Evolutionary conservation across 1,140 invertebrate genomes (phyloP).

Genomic region (Lepidurus arcticus): DNA sequence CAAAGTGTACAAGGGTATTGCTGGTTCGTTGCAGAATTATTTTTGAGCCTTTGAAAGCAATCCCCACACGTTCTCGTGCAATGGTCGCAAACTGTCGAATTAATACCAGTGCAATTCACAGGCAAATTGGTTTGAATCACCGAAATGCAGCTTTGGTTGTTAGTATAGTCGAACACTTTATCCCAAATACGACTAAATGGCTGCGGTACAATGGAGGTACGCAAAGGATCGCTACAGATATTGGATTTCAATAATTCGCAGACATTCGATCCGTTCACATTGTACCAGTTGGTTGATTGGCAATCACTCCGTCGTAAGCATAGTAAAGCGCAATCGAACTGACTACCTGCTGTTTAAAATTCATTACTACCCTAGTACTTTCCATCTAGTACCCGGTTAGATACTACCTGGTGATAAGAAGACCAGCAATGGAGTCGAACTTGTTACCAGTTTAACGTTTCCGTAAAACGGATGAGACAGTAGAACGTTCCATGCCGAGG

Average conservation of each 20-base stretch:
- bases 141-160: not conserved
- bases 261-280: not conserved
- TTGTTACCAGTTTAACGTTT: not conserved
- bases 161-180: not conserved
- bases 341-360: not conserved
- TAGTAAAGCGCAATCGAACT: not conserved
- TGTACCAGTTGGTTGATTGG: not conserved
- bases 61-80: not conserved
- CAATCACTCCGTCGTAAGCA: not conserved
- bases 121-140: not conserved
- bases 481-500: not conserved
- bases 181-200: not conserved
- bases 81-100: not conserved
- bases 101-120: not conserved
- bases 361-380: not conserved
- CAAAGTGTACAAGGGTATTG: not conserved
- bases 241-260: not conserved
- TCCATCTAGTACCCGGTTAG: not conserved
- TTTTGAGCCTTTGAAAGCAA: not conserved
- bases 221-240: not conserved
- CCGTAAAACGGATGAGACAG: not conserved
- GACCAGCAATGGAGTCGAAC: not conserved
- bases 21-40: not conserved
- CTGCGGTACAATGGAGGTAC: not conserved
- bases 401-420: not conserved